phyloP scores from a whole-genome alignment of 2,888 invertebrate genomes.

The Galeopsomyia nigrocyanea region DNA sequence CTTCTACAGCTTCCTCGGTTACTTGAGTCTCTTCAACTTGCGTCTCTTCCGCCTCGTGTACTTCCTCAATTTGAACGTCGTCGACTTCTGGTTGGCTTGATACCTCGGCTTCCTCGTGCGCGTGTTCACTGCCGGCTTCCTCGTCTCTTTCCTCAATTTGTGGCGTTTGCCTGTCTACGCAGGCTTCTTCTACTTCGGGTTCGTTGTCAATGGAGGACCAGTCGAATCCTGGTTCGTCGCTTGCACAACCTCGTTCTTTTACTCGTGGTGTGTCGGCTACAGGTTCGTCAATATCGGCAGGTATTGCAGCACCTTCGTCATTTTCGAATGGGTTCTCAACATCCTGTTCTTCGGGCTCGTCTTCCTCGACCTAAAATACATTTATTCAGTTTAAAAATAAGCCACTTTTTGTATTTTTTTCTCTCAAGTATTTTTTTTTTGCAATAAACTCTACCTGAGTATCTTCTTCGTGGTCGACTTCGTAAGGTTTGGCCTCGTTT shows the following conservation, averaged over 20 bases:
- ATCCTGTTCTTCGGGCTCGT: constrained; percentile 42
- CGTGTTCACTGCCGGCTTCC: constrained; percentile 36
- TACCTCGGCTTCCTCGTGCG: constrained; percentile 52
- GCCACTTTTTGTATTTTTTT: no score
- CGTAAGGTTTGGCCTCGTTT: constrained; percentile 60
- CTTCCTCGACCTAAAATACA: constrained; percentile 44
- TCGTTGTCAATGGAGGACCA: constrained; percentile 48
- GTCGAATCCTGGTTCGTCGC: constrained; percentile 48
- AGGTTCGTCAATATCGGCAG: constrained; percentile 41
- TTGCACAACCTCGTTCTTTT: constrained; percentile 35
- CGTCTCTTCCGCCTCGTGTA: constrained; percentile 6
- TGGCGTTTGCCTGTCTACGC: constrained; percentile 39
- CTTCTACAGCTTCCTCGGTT: constrained; percentile 26
- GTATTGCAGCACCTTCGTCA: constrained; percentile 30
- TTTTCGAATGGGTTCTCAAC: constrained; percentile 36
- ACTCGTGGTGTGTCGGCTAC: constrained; percentile 38
- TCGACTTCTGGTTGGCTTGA: constrained; percentile 52
- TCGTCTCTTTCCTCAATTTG: constrained; percentile 27
- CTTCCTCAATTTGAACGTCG: constrained; percentile 51
- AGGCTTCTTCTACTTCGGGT: constrained; percentile 35
- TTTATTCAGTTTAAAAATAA: no score
- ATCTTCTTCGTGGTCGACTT: constrained; percentile 60
- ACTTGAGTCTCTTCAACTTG: not conserved
- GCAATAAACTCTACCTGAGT: constrained; percentile 55
- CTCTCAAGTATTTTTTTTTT: no score